phyloP scores from a whole-genome alignment of 2,113 vertebrate species.

The Cichladusa arquata region DNA sequence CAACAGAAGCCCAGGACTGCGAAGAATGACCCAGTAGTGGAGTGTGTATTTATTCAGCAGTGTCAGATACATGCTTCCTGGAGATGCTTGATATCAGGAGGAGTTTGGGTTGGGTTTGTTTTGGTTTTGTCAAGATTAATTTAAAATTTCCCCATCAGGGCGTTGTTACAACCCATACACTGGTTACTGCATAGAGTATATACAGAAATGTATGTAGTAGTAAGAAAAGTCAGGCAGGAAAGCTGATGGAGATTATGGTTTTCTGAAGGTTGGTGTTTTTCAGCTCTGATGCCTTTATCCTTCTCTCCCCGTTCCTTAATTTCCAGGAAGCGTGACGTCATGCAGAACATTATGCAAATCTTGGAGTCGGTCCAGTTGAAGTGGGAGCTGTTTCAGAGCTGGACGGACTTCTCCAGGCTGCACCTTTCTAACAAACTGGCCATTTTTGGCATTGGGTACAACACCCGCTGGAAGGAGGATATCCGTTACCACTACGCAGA shows the following conservation, averaged over 20 bases:
- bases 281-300: neutral
- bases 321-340: constrained; percentile 82
- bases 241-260: neutral
- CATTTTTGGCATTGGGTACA: constrained; percentile 96
- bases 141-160: neutral
- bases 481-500: constrained; percentile 96
- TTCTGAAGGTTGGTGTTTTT: neutral
- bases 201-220: neutral
- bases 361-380: constrained; percentile 94
- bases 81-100: neutral
- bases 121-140: neutral
- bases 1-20: neutral
- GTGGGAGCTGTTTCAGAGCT: constrained; percentile 98
- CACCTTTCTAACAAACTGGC: constrained; percentile 98
- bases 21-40: neutral
- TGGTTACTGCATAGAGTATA: neutral
- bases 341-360: constrained; percentile 94
- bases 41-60: no score
- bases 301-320: neutral
- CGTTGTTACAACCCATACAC: neutral
- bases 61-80: neutral
- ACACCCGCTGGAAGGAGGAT: constrained; percentile 95
- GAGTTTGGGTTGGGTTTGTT: neutral
- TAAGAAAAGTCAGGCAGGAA: neutral
- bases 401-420: constrained; percentile 95